These are phyloP conservation scores for Anguilla obscura DNA, from an alignment of 2,797 vertebrate species.

Conservation along the genomic window DNA sequence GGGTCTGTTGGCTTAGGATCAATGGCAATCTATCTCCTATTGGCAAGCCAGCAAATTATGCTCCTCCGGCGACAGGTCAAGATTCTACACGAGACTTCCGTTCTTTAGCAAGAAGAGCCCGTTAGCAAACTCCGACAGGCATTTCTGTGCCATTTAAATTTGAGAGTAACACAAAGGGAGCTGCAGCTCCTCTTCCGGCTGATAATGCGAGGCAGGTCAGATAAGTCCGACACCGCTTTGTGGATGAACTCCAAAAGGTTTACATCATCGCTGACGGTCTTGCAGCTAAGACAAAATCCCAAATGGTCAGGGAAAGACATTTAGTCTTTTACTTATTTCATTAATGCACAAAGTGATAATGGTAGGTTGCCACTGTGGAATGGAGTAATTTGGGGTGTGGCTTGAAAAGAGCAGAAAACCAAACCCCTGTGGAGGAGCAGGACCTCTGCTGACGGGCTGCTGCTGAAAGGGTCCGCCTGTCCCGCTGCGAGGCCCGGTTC, in stretches of 20 bases:
- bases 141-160: neutral
- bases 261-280: neutral
- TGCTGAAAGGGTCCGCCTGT: neutral
- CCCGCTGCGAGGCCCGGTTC: neutral
- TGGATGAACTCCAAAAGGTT: neutral
- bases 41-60: neutral
- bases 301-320: neutral
- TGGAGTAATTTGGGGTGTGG: neutral
- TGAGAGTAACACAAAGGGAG: neutral
- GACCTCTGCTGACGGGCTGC: neutral
- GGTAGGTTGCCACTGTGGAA: neutral
- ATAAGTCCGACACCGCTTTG: neutral
- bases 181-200: neutral
- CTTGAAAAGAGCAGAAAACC: neutral
- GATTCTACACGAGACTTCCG: neutral
- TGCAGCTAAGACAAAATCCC: neutral
- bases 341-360: slow-evolving; percentile 1
- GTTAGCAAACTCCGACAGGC: neutral
- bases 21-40: neutral
- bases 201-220: neutral
- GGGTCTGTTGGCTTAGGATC: neutral
- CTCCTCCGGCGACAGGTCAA: neutral
- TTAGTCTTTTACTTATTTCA: neutral
- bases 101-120: neutral
- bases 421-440: neutral